phyloP scores from a whole-genome alignment of 2,797 vertebrate genomes.

The Pantherophis vulpinus region DNA sequence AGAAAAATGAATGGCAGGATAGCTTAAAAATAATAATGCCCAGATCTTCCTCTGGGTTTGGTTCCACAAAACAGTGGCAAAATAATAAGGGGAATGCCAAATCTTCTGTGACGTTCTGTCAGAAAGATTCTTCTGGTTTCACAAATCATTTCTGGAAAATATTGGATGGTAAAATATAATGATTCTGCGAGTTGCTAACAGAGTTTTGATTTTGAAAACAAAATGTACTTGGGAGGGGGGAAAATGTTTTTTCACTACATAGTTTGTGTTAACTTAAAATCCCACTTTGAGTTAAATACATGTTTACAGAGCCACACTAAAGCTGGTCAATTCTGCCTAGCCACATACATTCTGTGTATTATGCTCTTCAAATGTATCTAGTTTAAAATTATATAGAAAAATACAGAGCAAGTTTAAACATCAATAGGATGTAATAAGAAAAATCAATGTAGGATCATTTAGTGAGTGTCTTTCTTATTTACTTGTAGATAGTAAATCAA shows the following conservation, averaged over 20 bases:
- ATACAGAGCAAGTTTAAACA: slow-evolving; percentile 3
- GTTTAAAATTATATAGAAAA: slow-evolving; percentile 12
- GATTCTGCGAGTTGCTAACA: background rate
- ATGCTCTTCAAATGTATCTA: background rate
- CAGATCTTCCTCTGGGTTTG: background rate
- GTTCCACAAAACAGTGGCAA: background rate
- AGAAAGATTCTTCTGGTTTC: background rate
- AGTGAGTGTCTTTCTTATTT: slow-evolving; percentile 1
- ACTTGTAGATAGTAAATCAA: slow-evolving; percentile 8
- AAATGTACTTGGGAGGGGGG: background rate
- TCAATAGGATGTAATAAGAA: slow-evolving; percentile 3
- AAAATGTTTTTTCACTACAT: background rate
- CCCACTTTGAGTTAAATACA: background rate
- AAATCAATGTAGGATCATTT: slow-evolving; percentile 19
- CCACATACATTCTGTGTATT: background rate
- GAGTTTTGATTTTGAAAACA: background rate
- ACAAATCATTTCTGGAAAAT: background rate
- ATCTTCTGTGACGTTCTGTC: background rate
- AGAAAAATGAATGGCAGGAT: background rate
- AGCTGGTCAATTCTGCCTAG: background rate
- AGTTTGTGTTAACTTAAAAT: background rate
- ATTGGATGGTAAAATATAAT: background rate
- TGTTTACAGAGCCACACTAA: background rate
- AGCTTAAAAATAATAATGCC: background rate
- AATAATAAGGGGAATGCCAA: background rate